Percentiles rank a stretch among this genome's conserved stretches.
Conservation (phyloP, 2,113 vertebrate genomes). For the Chionomys nivalis region DNA sequence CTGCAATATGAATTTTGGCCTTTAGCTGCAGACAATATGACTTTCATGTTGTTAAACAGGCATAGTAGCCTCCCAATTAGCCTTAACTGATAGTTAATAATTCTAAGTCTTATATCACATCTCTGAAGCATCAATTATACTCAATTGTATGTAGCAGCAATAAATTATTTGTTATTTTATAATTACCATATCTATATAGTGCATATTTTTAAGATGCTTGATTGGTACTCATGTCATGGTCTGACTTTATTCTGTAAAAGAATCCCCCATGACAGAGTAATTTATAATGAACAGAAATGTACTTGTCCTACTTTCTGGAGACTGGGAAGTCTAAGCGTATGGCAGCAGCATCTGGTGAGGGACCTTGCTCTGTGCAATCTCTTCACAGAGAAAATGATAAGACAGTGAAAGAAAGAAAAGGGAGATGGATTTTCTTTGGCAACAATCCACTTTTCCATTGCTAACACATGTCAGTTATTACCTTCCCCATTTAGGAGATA, state of each 20-base stretch:
- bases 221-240: background rate
- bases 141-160: background rate
- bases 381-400: background rate
- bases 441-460: background rate
- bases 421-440: background rate
- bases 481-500: background rate
- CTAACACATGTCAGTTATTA: background rate
- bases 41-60: background rate
- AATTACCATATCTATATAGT: background rate
- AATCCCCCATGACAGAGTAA: background rate
- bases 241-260: background rate
- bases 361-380: background rate
- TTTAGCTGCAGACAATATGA: background rate
- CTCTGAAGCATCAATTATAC: constrained; percentile 15
- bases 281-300: background rate
- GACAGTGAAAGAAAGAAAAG: background rate
- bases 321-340: background rate
- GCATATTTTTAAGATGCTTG: background rate
- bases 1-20: background rate
- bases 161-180: constrained; percentile 26
- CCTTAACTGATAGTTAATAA: background rate
- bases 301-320: background rate
- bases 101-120: background rate
- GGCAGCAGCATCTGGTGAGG: too few species aligned
- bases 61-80: background rate